Evolutionary conservation across 1,140 invertebrate genomes (phyloP).

Genomic region (Gryllus bimaculatus): DNA sequence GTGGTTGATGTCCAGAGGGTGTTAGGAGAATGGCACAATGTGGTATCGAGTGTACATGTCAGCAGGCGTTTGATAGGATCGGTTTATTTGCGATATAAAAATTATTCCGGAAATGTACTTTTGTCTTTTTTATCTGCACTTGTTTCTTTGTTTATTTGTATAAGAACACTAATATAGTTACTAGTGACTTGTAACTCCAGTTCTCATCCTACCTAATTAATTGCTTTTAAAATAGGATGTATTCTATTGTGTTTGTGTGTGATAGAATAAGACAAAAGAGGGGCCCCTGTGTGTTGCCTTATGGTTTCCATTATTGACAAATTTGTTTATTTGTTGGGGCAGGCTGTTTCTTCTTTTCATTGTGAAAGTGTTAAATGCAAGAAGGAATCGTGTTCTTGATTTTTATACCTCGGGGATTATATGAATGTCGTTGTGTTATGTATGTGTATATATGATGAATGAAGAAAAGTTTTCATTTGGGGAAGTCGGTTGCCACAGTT

Average conservation of each 20-base stretch:
- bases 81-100: background rate
- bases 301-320: background rate
- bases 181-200: constrained; percentile 3
- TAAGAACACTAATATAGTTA: constrained; percentile 6
- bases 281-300: background rate
- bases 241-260: background rate
- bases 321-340: constrained; percentile 4
- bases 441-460: constrained; percentile 6
- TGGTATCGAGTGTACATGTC: constrained; percentile 3
- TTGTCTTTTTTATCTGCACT: constrained; percentile 5
- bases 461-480: background rate
- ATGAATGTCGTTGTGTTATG: background rate
- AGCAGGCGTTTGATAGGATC: background rate
- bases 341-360: background rate
- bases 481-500: background rate
- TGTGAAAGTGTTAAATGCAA: constrained; percentile 5
- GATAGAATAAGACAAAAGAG: background rate
- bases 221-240: constrained; percentile 1
- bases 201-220: background rate
- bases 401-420: background rate
- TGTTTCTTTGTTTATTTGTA: background rate
- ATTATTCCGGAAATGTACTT: constrained; percentile 1
- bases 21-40: background rate
- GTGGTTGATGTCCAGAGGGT: constrained; percentile 12
- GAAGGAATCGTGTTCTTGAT: background rate